Evolutionary conservation across 2,113 vertebrate species (phyloP), one percentile per base, ranked within the genome.

Genomic region (Anolis sagrei): DNA sequence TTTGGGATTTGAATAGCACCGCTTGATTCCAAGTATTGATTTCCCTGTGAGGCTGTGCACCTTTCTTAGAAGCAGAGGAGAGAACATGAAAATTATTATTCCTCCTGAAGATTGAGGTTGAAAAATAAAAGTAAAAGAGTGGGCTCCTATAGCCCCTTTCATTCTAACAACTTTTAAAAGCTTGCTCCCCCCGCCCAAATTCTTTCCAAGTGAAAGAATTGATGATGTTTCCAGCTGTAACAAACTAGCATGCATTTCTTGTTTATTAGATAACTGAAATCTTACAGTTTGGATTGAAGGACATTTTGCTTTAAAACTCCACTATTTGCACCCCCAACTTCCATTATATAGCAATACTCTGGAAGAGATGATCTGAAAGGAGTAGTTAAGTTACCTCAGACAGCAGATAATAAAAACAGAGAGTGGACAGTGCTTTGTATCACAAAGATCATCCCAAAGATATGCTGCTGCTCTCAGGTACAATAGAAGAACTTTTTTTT

Each of bases 21-120:
- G 21, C 16, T 74, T 79, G 44, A 68, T 13, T 68, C 61, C 16
- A 44, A 2, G 7, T 69, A 19, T 90, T 90, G 74, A 54, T 93
- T 92, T 85, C 87, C 75, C 18, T 76, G n/a, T 76, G 51, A 0
- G 21, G 39, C 80, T 73, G 32, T 1, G 2, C 49, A 39, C 16
- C 64, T 90, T n/a, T 70, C 1, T 4, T 11, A 0, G 0, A 82
- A 34, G 25, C 62, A 3, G 49, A 77, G 74, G 34, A 54, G 19
- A 5, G 39, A 44, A 44, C 39, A 44, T 44, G 54, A 0, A n/a
- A 54, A 51, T 4, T 62, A 4, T 49, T 77, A 25, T 66, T 27
- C 44, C 86, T 79, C 8, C 81, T 69, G 32, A 89, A 81, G 8
- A 36, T 81, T 82, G 76, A 58, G 54, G 1, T 61, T 44, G 11